Base-by-base conservation (phyloP, 1,140 invertebrate species). In the Drosophila nasuta region DNA sequence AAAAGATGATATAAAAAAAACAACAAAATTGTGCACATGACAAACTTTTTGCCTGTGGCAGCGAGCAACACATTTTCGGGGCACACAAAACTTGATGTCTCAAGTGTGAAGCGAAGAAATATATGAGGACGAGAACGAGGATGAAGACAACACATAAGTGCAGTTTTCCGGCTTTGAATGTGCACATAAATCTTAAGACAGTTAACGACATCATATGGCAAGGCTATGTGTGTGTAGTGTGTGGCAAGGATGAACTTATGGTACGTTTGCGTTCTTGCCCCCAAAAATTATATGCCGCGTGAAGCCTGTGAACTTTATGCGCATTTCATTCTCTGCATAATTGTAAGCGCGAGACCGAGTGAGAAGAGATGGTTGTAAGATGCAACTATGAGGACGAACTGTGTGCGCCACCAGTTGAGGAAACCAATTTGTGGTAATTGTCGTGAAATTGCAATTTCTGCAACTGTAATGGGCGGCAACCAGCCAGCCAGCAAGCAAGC, bases 381-480 rank as follows among this genome's bases (percentile, higher is more conserved):
- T 43, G 69, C 63, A 67, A 70, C 51, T 69, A 54, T 43, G 43
- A 52, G 76, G 79, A 79, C 59, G 66, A 81, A 86, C 82, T 57
- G 70, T 70, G 64, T 70, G 65, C 69, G 72, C 66, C 74, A 74
- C 77, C 83, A 83, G 83, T 87, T 87, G 85, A 87, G 83, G 85
- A 87, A 87, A 87, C 83, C 83, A 87, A 87, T 87, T 87, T 87
- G 83, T 88, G 83, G 83, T 87, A 87, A 87, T 87, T 87, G 83
- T 87, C 83, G 83, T 87, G 83, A 87, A 87, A 87, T 87, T 87
- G 83, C 83, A 87, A 88, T 87, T 87, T 88, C 83, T 87, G 83
- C 83, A 87, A 89, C 83, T 87, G 83, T 87, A 88, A 87, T 82
- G 82, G 72, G 48, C 15, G 48, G 8, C 20, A 25, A 10, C 20